These are phyloP conservation scores for Passer domesticus DNA, from an alignment of 2,113 vertebrate species.

Conservation along the genomic window DNA sequence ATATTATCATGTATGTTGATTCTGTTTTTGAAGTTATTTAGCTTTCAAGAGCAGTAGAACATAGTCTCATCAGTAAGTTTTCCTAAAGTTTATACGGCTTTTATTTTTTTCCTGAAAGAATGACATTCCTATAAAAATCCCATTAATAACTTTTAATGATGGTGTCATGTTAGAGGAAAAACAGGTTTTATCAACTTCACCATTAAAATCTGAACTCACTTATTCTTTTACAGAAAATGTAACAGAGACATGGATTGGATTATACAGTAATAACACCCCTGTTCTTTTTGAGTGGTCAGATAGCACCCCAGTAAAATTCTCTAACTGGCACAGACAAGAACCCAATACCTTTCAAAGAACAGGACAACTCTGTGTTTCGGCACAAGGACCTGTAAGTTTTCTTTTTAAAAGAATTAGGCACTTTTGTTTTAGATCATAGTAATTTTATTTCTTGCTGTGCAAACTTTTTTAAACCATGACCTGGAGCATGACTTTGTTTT, in stretches of 20 bases:
- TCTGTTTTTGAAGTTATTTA: background rate
- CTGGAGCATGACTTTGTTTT: background rate
- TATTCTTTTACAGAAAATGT: constrained; percentile 74
- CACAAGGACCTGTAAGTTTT: constrained; percentile 78
- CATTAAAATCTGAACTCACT: constrained; percentile 7
- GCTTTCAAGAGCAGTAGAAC: background rate
- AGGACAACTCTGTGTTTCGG: constrained; percentile 80
- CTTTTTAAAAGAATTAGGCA: background rate
- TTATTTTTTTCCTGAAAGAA: background rate
- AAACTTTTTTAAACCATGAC: background rate
- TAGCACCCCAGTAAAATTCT: constrained; percentile 79
- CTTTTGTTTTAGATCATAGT: background rate
- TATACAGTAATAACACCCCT: constrained; percentile 73
- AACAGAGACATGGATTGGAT: constrained; percentile 87
- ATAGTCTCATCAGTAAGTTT: background rate
- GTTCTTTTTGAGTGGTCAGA: constrained; percentile 86
- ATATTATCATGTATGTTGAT: background rate
- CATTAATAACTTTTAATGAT: background rate
- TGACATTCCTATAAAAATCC: background rate
- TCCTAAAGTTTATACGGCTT: background rate
- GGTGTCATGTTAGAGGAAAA: background rate
- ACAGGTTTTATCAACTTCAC: background rate
- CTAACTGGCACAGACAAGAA: constrained; percentile 85
- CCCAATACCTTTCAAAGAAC: constrained; percentile 73
- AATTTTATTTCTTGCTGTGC: background rate